These are phyloP conservation scores for Sinocyclocheilus rhinocerous DNA, from an alignment of 2,113 vertebrate species.

Conservation along the genomic window DNA sequence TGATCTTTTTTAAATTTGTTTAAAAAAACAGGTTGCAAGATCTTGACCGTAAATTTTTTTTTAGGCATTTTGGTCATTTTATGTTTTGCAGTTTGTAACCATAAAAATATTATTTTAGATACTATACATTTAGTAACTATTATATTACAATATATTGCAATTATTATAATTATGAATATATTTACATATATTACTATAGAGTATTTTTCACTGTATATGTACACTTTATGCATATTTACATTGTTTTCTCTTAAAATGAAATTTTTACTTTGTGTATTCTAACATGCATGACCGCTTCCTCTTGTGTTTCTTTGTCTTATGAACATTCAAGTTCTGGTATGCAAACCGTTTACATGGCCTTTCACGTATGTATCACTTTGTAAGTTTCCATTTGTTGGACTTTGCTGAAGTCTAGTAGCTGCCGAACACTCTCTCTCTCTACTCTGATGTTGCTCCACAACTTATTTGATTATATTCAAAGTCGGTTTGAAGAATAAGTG, in stretches of 20 bases:
- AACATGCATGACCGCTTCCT: constrained; percentile 61
- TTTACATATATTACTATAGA: not conserved
- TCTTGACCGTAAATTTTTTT: not conserved
- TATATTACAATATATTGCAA: not conserved
- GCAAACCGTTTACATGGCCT: not conserved
- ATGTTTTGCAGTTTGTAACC: not conserved
- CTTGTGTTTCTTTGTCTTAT: constrained; percentile 44
- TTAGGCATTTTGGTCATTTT: not conserved
- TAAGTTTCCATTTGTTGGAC: constrained; percentile 4
- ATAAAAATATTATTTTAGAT: not conserved
- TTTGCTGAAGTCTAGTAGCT: not conserved
- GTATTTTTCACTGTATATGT: not conserved
- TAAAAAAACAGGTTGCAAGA: not conserved
- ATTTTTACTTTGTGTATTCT: not conserved
- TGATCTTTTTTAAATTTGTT: not conserved
- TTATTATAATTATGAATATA: not conserved
- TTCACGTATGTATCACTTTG: not conserved
- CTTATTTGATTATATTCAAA: constrained; percentile 19
- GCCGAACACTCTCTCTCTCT: not conserved
- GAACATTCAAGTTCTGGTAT: not conserved
- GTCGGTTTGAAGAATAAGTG: not conserved
- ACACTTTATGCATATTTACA: not conserved
- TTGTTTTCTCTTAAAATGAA: not conserved
- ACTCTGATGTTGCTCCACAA: not conserved
- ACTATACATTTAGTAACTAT: not conserved